These are phyloP conservation scores for Dolichallabes microphthalmus DNA, from an alignment of 2,113 vertebrate species.

Conservation along the genomic window DNA sequence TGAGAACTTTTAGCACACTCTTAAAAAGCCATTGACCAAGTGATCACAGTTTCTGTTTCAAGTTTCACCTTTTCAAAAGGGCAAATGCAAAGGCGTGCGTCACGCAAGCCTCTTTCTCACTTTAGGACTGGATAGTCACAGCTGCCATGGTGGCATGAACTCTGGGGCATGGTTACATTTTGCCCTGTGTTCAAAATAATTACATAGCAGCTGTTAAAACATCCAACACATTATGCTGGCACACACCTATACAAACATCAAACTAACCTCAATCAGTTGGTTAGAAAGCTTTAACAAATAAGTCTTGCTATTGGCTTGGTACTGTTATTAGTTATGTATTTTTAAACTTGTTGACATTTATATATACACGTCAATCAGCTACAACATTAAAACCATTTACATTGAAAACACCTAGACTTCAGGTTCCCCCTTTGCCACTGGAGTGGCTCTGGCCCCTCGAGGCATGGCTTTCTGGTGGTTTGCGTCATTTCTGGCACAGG, in stretches of 20 bases:
- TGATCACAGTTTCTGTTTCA: conserved; percentile 35
- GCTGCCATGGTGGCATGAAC: background rate
- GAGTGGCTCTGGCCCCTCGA: no score
- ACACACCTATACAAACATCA: background rate
- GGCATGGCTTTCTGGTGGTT: no score
- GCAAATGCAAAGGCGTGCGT: conserved; percentile 29
- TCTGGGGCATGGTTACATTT: background rate
- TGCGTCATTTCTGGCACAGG: no score
- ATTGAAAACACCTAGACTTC: no score
- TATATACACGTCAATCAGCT: background rate
- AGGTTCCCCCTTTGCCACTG: no score
- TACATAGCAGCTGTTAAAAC: background rate
- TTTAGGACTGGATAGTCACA: background rate
- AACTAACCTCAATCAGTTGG: background rate
- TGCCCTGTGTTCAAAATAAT: background rate
- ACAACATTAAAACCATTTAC: no score
- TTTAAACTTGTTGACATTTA: background rate
- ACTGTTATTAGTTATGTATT: background rate
- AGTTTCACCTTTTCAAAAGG: conserved; percentile 41
- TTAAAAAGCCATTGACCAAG: conserved; percentile 33
- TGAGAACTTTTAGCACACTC: conserved; percentile 9
- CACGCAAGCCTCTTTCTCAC: background rate
- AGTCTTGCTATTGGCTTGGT: background rate
- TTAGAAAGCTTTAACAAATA: background rate
- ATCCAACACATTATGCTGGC: background rate